Evolutionary conservation across 1,140 invertebrate genomes (phyloP).

Genomic region (Asobara japonica): DNA sequence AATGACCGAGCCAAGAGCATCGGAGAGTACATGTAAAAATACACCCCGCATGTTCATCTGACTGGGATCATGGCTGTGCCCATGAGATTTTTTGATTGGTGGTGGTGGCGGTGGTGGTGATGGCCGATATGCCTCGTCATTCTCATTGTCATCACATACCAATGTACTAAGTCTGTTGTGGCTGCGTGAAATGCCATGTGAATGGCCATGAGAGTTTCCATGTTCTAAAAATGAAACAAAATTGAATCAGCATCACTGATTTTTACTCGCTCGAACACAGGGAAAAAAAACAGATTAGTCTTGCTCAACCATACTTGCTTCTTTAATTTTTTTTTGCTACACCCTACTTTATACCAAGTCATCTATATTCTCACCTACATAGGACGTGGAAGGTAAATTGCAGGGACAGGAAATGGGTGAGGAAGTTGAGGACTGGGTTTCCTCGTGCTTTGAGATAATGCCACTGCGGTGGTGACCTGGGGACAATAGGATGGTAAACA

Average conservation of each 20-base stretch:
- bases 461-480: neutral
- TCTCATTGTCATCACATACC: slow-evolving; percentile 82
- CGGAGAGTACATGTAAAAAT: slow-evolving; percentile 96
- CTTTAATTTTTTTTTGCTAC: neutral
- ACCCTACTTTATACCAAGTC: neutral
- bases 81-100: slow-evolving; percentile 62
- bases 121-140: slow-evolving; percentile 76
- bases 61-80: slow-evolving; percentile 73
- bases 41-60: slow-evolving; percentile 98
- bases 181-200: slow-evolving; percentile 75
- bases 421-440: slow-evolving; percentile 11
- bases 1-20: slow-evolving; percentile 95
- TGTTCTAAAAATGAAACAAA: slow-evolving; percentile 71
- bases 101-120: slow-evolving; percentile 60
- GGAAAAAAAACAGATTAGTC: neutral
- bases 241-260: neutral
- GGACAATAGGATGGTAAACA: neutral
- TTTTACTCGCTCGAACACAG: neutral
- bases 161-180: slow-evolving; percentile 72
- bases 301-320: neutral
- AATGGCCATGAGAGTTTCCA: slow-evolving; percentile 74
- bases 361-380: slow-evolving; percentile 27
- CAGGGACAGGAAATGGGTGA: slow-evolving; percentile 8
- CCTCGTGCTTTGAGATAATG: slow-evolving; percentile 17
- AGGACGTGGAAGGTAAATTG: slow-evolving; percentile 30